Evolutionary conservation across 2,113 vertebrate genomes (phyloP).

Genomic region (Danio rerio): DNA sequence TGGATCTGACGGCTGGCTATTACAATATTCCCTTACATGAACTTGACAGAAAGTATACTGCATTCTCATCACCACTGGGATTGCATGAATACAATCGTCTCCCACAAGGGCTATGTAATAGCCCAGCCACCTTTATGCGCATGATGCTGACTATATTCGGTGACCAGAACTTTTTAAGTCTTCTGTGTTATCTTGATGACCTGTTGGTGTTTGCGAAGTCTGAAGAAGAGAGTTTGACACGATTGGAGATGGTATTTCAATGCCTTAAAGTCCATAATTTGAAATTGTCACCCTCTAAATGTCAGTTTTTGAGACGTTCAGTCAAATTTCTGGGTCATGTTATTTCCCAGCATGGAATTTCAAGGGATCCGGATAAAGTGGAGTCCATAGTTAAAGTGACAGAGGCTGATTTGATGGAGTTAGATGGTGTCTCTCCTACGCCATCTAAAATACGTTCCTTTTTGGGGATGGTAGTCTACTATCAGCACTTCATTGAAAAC

Average conservation of each 20-base stretch:
- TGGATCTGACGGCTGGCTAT: neutral
- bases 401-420: neutral
- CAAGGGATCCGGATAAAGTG: conserved; percentile 42
- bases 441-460: neutral
- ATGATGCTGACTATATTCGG: neutral
- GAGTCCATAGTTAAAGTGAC: conserved; percentile 25
- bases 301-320: neutral
- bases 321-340: conserved; percentile 39
- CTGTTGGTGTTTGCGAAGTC: conserved; percentile 8
- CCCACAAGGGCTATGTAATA: no score
- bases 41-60: conserved; percentile 35
- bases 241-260: conserved; percentile 34
- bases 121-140: neutral
- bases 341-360: conserved; percentile 11
- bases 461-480: neutral
- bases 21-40: conserved; percentile 19
- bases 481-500: no score
- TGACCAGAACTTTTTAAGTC: conserved; percentile 2
- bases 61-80: conserved; percentile 16
- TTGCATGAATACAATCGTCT: no score
- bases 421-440: neutral
- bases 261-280: neutral
- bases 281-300: conserved; percentile 19
- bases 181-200: neutral
- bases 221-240: neutral